phyloP scores from a whole-genome alignment of 2,797 vertebrate genomes.

The Sebastes taczanowskii region DNA sequence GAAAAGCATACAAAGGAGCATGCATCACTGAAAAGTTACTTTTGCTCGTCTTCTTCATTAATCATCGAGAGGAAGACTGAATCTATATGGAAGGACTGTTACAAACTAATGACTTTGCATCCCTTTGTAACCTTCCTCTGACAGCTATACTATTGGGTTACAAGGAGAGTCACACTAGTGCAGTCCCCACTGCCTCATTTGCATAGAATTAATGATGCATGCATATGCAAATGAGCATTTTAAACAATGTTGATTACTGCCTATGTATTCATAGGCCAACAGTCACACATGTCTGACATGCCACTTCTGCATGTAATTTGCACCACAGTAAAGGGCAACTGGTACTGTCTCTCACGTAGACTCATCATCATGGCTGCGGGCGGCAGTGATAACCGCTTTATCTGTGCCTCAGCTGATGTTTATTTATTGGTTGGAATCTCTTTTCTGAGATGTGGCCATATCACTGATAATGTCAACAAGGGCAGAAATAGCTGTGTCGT shows the following conservation, averaged over 20 bases:
- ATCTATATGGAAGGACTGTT: constrained; percentile 58
- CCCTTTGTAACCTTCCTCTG: constrained; percentile 78
- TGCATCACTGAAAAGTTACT: constrained; percentile 49
- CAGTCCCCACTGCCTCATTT: constrained; percentile 75
- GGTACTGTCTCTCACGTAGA: constrained; percentile 56
- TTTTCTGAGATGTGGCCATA: constrained; percentile 13
- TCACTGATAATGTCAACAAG: constrained; percentile 12
- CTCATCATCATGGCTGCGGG: constrained; percentile 67
- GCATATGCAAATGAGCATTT: constrained; percentile 85
- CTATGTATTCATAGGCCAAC: constrained; percentile 85
- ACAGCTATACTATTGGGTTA: constrained; percentile 79
- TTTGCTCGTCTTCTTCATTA: constrained; percentile 58
- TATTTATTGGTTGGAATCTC: constrained; percentile 54
- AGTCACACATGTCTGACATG: constrained; percentile 84
- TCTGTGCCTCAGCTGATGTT: constrained; percentile 48
- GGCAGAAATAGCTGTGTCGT: background rate
- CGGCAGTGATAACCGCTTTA: constrained; percentile 53
- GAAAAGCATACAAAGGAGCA: constrained; percentile 21
- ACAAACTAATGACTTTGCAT: constrained; percentile 75
- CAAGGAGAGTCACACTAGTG: constrained; percentile 76
- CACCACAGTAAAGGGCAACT: constrained; percentile 78
- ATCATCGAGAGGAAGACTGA: constrained; percentile 50
- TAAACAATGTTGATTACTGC: constrained; percentile 85
- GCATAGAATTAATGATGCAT: constrained; percentile 85
- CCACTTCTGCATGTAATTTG: constrained; percentile 81